Base-by-base conservation (phyloP, 2,113 vertebrate genomes). In the Suncus etruscus region DNA sequence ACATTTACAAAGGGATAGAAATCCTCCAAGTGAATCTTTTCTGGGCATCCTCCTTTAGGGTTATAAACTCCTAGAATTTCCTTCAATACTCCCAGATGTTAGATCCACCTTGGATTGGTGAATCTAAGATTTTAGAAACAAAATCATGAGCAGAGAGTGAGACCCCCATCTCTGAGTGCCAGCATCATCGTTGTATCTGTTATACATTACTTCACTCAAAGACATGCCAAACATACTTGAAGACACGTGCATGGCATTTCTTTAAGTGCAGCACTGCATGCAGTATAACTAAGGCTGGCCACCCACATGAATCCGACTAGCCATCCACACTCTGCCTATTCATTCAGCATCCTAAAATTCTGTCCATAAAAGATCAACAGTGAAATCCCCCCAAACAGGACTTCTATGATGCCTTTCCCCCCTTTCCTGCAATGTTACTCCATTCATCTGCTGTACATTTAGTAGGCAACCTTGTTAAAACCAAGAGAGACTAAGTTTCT, bases 151-250 rank as follows among this genome's bases (percentile, higher is more conserved):
- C 25, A 78, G 3, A 22, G 25, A 9, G n/a, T 29, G 4, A 68
- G 54, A 27, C 2, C 6, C 6, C 39, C 29, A 4, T 68, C 12
- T 27, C 51, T 24, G 8, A 80, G 50, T 15, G 6, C 10, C n/a
- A 27, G 8, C 29, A 51, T 1, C 15, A 7, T 77, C 20, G 78
- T 29, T 3, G 76, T 73, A 29, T 3, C 0, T 95, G 51, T 22
- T 48, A 31, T 86, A 50, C 22, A 58, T 92, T 94, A 73, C 87
- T 2, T 50, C 94, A 95, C 92, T 93, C 54, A 32, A 95, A 70
- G 84, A 94, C 1, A 11, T 90, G 39, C 76, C 94, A 95, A 83
- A 69, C 94, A 95, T 79, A 65, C 45, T 45, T 89, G 1, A 32
- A 32, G 3, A 0, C 39, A 94, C 88, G 91, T 66, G 92, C 1